Base-by-base conservation (phyloP, 2,113 vertebrate species). In the Myanophis thanlyinensis region DNA sequence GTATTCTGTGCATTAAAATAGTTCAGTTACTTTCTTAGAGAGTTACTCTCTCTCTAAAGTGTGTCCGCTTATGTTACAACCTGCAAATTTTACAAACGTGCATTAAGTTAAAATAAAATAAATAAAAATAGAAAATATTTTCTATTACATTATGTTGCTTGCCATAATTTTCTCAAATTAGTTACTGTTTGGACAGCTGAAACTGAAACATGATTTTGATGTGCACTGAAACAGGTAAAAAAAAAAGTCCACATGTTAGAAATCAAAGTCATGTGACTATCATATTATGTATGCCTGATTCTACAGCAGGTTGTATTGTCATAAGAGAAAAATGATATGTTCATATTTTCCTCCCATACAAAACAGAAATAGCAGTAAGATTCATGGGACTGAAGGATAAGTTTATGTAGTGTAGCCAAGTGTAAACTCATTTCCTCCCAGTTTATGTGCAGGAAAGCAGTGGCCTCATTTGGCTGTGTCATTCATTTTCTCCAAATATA, bases 251-350 rank as follows among this genome's bases (percentile, higher is more conserved):
- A 93, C 91, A n/a, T 87, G 95, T 94, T 94, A 95, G n/a, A 88
- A 95, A 85, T 89, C 54, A 93, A 95, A 92, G 62, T 93, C 95
- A 94, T 91, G 40, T 56, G 93, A 94, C 0, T 0, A 20, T 52
- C 30, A 54, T 13, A 52, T 52, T 94, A 93, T 90, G 93, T 11
- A 96, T 22, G 84, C 90, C 94, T 94, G 94, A 49, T 95, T 90
- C 91, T 95, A 87, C 93, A 91, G 5, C 4, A 95, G 94, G 49
- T 48, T 94, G 84, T 96, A 95, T 90, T 96, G 46, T 94, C 88
- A 52, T 67, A 92, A 93, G 44, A 27, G 59, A 85, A 9, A 18
- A 1, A 0, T 0, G 88, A 18, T 80, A 87, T n/a, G 27, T 94
- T 22, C 91, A 12, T 84, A 30, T 10, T 86, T 87, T 25, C 18